These are phyloP conservation scores for Eudemis profundana DNA, from an alignment of 2,888 invertebrate species.

Conservation along the genomic window DNA sequence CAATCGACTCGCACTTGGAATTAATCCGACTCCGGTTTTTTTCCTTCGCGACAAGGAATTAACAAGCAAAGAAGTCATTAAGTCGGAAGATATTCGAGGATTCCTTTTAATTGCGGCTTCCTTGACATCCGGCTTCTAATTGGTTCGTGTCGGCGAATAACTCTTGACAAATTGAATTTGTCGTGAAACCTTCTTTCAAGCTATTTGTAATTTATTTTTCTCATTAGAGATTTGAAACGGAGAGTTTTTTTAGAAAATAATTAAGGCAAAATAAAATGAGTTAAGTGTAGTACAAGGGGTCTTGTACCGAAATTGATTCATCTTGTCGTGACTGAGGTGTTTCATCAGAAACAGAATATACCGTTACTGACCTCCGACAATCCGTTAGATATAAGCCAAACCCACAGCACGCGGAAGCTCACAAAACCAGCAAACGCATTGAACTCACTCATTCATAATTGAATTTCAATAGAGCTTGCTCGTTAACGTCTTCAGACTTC, in stretches of 20 bases:
- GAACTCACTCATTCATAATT: slow-evolving; percentile 29
- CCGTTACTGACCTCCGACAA: slow-evolving; percentile 35
- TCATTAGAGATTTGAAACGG: slow-evolving; percentile 27
- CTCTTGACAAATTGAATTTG: slow-evolving; percentile 73
- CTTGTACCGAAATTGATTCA: neutral
- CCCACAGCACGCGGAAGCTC: slow-evolving; percentile 10
- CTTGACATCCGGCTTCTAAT: slow-evolving; percentile 79
- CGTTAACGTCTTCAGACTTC: slow-evolving; percentile 31
- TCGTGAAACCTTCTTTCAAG: slow-evolving; percentile 55
- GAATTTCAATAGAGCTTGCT: slow-evolving; percentile 25
- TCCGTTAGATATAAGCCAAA: neutral
- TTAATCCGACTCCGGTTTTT: slow-evolving; percentile 82
- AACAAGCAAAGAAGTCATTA: slow-evolving; percentile 86
- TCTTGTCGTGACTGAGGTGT: neutral
- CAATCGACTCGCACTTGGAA: slow-evolving; percentile 85
- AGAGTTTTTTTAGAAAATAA: slow-evolving; percentile 13
- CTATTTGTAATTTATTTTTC: slow-evolving; percentile 44
- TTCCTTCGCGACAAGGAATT: slow-evolving; percentile 84
- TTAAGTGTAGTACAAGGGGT: neutral
- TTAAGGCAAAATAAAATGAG: neutral
- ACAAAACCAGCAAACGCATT: neutral
- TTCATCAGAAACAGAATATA: neutral
- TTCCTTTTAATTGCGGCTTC: slow-evolving; percentile 83
- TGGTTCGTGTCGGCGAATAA: slow-evolving; percentile 78
- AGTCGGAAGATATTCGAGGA: slow-evolving; percentile 83